phyloP scores from a whole-genome alignment of 2,797 vertebrate genomes.

The Crossoptilon crossoptilon region DNA sequence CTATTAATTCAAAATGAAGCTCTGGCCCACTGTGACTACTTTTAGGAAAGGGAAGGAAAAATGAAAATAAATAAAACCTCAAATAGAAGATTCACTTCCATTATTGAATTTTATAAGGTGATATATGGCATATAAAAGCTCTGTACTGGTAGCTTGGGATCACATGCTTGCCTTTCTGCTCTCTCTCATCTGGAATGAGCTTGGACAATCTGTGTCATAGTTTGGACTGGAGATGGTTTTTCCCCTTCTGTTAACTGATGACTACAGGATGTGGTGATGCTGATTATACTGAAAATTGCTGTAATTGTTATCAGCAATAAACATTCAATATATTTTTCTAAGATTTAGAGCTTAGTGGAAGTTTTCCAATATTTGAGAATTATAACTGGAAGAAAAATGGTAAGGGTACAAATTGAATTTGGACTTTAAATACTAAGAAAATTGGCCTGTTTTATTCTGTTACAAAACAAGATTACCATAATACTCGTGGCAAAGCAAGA shows the following conservation, averaged over 20 bases:
- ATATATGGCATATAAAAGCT: slow-evolving; percentile 42
- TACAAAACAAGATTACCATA: slow-evolving; percentile 56
- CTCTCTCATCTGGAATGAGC: slow-evolving; percentile 34
- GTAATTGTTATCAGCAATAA: slow-evolving; percentile 72
- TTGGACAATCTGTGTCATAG: slow-evolving; percentile 49
- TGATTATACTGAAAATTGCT: slow-evolving; percentile 64
- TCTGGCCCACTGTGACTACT: not conserved
- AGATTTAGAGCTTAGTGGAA: slow-evolving; percentile 38
- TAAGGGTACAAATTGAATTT: slow-evolving; percentile 58
- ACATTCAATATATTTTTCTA: slow-evolving; percentile 60
- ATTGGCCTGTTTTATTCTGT: slow-evolving; percentile 40
- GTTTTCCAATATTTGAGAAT: slow-evolving; percentile 58
- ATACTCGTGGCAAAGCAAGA: slow-evolving; percentile 13
- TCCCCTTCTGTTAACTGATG: slow-evolving; percentile 61
- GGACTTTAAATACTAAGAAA: slow-evolving; percentile 33
- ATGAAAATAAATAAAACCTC: slow-evolving; percentile 47
- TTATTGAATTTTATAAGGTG: slow-evolving; percentile 65
- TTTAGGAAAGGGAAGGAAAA: slow-evolving; percentile 22
- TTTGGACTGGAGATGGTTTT: slow-evolving; percentile 56
- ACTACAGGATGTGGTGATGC: slow-evolving; percentile 67
- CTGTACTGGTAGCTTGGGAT: slow-evolving; percentile 41
- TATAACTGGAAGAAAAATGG: slow-evolving; percentile 52
- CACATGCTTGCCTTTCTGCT: slow-evolving; percentile 44
- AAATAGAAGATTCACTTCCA: slow-evolving; percentile 52
- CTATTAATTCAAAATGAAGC: slow-evolving; percentile 42